Percentiles rank a stretch among this genome's conserved stretches.
phyloP scores from a whole-genome alignment of 2,113 vertebrate species.

The Charadrius vociferus region DNA sequence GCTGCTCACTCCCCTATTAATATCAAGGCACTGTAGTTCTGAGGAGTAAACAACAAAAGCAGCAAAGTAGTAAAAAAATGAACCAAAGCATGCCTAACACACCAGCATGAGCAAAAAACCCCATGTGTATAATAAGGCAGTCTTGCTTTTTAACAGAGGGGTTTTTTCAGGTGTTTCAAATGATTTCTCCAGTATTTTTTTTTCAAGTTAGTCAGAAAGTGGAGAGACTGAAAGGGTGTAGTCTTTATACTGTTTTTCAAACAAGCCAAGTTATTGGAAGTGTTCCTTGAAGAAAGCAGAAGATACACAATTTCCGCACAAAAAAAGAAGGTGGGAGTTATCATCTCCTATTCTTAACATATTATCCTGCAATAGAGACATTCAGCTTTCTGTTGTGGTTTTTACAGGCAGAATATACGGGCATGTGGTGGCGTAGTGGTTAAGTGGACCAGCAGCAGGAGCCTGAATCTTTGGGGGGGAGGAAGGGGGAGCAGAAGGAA shows the following conservation, averaged over 20 bases:
- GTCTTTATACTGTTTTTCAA: background rate
- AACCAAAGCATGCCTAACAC: background rate
- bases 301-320: background rate
- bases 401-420: background rate
- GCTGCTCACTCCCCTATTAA: background rate
- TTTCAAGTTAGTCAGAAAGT: background rate
- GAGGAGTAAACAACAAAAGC: background rate
- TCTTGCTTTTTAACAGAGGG: background rate
- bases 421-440: background rate
- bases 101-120: background rate
- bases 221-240: background rate
- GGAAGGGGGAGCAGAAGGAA: background rate
- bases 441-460: accelerated
- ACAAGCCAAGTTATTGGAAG: background rate
- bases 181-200: background rate
- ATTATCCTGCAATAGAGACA: background rate
- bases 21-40: background rate
- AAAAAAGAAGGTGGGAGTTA: background rate
- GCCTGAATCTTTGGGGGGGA: background rate
- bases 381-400: background rate
- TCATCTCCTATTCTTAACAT: background rate
- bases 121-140: background rate
- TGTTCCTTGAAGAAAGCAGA: background rate
- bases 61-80: background rate
- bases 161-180: background rate